Evolutionary conservation across 2,888 invertebrate genomes (phyloP).

Genomic region (Pandemis cinnamomeana): DNA sequence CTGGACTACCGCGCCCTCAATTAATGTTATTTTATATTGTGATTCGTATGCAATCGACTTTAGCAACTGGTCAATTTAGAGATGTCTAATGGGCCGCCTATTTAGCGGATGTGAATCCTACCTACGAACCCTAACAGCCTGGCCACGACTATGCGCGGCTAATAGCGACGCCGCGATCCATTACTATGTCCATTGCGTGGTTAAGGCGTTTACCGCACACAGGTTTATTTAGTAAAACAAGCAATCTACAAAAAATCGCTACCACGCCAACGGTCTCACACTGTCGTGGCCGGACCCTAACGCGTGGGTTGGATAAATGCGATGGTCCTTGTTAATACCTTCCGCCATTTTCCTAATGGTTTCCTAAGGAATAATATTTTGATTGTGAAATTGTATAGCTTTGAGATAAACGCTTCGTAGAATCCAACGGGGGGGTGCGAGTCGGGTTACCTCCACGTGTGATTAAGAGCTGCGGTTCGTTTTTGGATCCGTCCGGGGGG

Average conservation of each 20-base stretch:
- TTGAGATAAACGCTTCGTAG: conserved; percentile 10
- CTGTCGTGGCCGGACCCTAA: not conserved
- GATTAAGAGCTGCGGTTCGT: too few relatives aligned
- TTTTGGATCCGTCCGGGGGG: too few relatives aligned
- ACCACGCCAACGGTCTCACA: not conserved
- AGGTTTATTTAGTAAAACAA: not conserved
- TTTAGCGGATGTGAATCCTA: conserved; percentile 47
- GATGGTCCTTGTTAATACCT: conserved; percentile 55
- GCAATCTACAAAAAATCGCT: not conserved
- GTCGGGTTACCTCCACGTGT: too few relatives aligned
- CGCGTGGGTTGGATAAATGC: conserved; percentile 55
- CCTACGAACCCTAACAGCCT: conserved; percentile 39
- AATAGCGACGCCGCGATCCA: not conserved
- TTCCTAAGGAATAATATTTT: conserved; percentile 48
- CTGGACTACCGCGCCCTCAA: too few relatives aligned
- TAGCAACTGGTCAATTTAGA: conserved; percentile 41
- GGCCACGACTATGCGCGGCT: not conserved
- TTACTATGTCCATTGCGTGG: not conserved
- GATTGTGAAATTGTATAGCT: conserved; percentile 34
- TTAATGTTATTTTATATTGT: not conserved
- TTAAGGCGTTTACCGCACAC: not conserved
- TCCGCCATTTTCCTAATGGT: conserved; percentile 56
- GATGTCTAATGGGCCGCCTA: conserved; percentile 41
- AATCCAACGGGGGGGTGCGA: not conserved
- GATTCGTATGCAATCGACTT: conserved; percentile 27